phyloP scores from a whole-genome alignment of 2,888 invertebrate genomes.

The Andrena bicolor region DNA sequence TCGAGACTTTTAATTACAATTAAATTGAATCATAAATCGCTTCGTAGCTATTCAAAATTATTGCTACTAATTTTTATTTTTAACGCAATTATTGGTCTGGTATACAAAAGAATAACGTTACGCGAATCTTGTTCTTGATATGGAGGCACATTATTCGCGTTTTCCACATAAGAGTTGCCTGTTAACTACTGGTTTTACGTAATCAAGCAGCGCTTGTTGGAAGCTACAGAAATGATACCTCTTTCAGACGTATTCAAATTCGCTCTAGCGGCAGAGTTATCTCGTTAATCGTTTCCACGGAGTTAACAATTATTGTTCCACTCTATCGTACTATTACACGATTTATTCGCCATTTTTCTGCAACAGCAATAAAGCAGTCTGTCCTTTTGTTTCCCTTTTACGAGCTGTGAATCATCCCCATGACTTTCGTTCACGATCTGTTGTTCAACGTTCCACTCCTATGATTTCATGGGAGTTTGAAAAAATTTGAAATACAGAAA shows the following conservation, averaged over 20 bases:
- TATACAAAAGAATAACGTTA: no score
- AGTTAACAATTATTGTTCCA: slow-evolving; percentile 46
- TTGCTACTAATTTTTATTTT: no score
- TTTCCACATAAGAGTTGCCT: slow-evolving; percentile 9
- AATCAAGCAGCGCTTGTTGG: slow-evolving; percentile 33
- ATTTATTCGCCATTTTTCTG: slow-evolving; percentile 26
- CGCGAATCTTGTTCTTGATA: no score
- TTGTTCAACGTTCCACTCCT: slow-evolving; percentile 1
- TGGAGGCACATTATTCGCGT: not conserved
- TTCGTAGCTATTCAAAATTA: no score
- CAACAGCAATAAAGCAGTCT: slow-evolving; percentile 22
- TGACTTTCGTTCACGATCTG: slow-evolving; percentile 4
- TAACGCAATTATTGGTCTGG: no score
- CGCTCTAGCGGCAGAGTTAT: slow-evolving; percentile 18
- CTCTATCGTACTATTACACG: slow-evolving; percentile 25
- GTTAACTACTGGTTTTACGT: slow-evolving; percentile 45
- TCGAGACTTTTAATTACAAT: no score
- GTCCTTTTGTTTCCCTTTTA: slow-evolving; percentile 24
- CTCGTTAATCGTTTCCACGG: slow-evolving; percentile 41
- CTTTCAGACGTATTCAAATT: slow-evolving; percentile 31
- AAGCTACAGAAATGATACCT: not conserved
- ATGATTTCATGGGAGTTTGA: not conserved
- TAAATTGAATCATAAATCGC: no score
- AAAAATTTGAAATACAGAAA: not conserved
- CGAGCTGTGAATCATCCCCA: slow-evolving; percentile 12